Conservation (phyloP, 1,140 invertebrate species). For the Papilio polyxenes region DNA sequence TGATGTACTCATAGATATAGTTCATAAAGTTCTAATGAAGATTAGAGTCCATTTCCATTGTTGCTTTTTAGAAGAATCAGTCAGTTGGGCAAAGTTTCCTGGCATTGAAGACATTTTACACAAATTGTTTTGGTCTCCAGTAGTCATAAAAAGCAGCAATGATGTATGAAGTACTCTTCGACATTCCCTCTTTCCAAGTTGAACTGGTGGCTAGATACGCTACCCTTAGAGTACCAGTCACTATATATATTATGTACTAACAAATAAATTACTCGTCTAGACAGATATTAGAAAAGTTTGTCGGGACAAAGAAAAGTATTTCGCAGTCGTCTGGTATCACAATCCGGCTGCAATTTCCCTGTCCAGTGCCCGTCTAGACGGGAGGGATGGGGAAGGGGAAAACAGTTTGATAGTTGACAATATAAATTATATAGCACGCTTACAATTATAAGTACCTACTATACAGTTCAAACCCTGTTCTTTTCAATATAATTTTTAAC, state of each 20-base stretch:
- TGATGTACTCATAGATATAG: no score
- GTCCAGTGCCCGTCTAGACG: conserved; percentile 14
- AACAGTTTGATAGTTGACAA: background rate
- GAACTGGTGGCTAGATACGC: background rate
- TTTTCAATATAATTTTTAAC: no score
- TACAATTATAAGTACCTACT: background rate
- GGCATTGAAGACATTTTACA: no score
- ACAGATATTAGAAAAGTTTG: conserved; percentile 23
- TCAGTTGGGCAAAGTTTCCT: no score
- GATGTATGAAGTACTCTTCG: no score
- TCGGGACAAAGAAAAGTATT: conserved; percentile 18
- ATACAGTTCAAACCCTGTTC: no score
- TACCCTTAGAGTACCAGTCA: background rate
- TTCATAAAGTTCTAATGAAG: no score
- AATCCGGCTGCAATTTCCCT: conserved; percentile 17
- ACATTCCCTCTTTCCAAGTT: no score
- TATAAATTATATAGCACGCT: background rate
- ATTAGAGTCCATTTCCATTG: no score
- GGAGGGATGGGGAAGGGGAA: background rate
- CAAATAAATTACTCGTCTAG: conserved; percentile 21
- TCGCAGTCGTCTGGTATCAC: conserved; percentile 15
- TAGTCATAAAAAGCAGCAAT: background rate
- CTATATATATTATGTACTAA: background rate
- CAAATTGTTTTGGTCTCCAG: no score
- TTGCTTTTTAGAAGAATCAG: no score